Evolutionary conservation across 2,797 vertebrate species (phyloP).

Genomic region (Neomorphus geoffroyi): DNA sequence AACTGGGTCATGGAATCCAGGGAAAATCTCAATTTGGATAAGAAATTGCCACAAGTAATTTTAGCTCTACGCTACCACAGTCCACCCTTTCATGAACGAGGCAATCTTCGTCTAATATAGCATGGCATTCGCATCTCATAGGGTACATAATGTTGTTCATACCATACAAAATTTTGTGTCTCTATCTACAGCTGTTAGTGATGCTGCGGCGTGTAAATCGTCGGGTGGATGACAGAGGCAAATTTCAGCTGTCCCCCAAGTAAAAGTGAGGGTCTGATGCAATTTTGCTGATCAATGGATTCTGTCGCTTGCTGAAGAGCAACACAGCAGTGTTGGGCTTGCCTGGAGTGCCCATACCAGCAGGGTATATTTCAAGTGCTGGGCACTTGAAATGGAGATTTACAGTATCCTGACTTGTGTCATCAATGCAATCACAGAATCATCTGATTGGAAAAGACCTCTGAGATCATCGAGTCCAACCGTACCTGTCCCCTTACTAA

Average conservation of each 20-base stretch:
- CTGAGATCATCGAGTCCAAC: no score
- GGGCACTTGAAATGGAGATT: neutral
- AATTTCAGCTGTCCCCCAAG: neutral
- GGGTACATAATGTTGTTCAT: neutral
- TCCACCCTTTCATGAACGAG: neutral
- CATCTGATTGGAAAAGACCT: no score
- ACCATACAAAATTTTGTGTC: neutral
- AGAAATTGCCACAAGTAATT: constrained; percentile 42
- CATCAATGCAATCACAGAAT: no score
- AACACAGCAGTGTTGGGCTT: accelerated
- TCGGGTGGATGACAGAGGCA: neutral
- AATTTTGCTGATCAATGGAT: neutral
- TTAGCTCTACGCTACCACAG: neutral
- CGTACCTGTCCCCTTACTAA: no score
- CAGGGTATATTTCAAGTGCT: neutral
- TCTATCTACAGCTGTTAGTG: constrained; percentile 1
- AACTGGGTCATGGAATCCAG: neutral
- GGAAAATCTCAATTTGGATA: constrained; percentile 58
- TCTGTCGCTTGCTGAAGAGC: neutral
- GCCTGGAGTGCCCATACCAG: neutral
- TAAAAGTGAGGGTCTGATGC: neutral
- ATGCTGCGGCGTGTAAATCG: neutral
- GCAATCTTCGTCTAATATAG: neutral
- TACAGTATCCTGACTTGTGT: neutral
- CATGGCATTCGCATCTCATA: constrained; percentile 1